Evolutionary conservation across 2,888 invertebrate genomes (phyloP).

Genomic region (Dryococelus australis): DNA sequence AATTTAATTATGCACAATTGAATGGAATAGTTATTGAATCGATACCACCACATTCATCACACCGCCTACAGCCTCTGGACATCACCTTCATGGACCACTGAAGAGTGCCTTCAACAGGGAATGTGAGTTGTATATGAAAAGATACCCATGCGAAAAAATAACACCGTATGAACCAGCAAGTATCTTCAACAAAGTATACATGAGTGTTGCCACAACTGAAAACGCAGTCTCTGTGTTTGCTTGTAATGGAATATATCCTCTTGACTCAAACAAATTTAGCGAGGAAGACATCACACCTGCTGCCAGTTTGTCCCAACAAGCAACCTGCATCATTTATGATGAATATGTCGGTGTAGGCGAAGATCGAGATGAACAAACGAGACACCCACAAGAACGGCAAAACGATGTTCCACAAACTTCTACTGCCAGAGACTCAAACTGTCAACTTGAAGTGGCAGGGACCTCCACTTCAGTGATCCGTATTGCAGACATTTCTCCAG

Average conservation of each 20-base stretch:
- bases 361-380: neutral
- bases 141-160: conserved; percentile 31
- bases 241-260: neutral
- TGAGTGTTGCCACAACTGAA: conserved; percentile 29
- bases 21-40: conserved; percentile 38
- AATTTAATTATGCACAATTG: conserved; percentile 31
- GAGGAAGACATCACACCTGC: neutral
- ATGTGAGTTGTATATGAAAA: conserved; percentile 33
- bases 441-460: neutral
- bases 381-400: neutral
- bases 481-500: conserved; percentile 4
- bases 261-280: conserved; percentile 13
- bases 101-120: conserved; percentile 36
- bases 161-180: conserved; percentile 21
- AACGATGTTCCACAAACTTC: neutral
- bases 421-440: neutral
- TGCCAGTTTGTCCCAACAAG: neutral
- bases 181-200: conserved; percentile 33
- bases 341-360: neutral
- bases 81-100: conserved; percentile 38
- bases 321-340: neutral
- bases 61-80: conserved; percentile 41
- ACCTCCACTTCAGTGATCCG: neutral
- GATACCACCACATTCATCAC: conserved; percentile 42
- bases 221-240: conserved; percentile 22